Percentiles rank a stretch among this genome's conserved stretches.
phyloP scores from a whole-genome alignment of 2,888 invertebrate genomes.

The Drosophila nr. perissopoda region DNA sequence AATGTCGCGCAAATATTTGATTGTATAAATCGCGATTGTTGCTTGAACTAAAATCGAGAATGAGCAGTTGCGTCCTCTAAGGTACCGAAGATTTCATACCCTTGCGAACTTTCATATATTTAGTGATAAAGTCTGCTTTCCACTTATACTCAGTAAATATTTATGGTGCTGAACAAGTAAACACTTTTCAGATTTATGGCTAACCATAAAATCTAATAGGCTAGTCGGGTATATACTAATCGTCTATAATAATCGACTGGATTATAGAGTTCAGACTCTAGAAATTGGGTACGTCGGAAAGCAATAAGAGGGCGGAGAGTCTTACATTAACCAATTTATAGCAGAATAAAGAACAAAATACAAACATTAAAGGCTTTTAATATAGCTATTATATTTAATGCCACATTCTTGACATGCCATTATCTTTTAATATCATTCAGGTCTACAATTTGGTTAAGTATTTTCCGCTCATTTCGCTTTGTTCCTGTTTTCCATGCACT shows the following conservation, averaged over 20 bases:
- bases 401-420: not conserved
- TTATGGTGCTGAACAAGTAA: not conserved
- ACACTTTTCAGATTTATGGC: not conserved
- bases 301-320: not conserved
- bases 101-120: not conserved
- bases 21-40: slow-evolving; percentile 39
- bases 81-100: not conserved
- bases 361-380: not conserved
- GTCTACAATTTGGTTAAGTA: not conserved
- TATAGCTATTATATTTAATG: not conserved
- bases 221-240: not conserved
- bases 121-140: not conserved
- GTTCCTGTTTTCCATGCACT: not conserved
- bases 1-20: slow-evolving; percentile 50
- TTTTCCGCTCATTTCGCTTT: not conserved
- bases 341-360: not conserved
- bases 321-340: not conserved
- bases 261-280: not conserved
- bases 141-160: not conserved
- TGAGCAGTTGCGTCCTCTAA: not conserved
- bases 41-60: not conserved
- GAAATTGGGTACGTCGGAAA: not conserved
- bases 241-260: not conserved
- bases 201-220: not conserved
- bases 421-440: not conserved